Conservation (phyloP, 2,113 vertebrate species). For the Melanerpes formicivorus region DNA sequence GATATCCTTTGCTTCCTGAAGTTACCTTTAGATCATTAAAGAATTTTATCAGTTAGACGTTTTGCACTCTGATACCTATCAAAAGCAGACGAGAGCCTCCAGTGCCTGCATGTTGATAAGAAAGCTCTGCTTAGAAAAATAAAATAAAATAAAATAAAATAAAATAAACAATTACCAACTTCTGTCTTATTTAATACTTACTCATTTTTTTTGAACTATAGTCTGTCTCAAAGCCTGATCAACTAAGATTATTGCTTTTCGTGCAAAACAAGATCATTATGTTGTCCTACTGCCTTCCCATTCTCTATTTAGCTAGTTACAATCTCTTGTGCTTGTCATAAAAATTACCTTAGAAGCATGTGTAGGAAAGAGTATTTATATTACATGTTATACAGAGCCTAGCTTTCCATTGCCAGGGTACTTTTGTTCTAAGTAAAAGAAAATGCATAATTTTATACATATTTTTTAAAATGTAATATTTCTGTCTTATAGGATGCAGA, state of each 20-base stretch:
- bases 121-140: slow-evolving; percentile 34
- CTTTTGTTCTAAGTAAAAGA: background rate
- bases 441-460: background rate
- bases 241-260: slow-evolving; percentile 29
- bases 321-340: background rate
- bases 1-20: slow-evolving; percentile 57
- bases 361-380: background rate
- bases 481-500: background rate
- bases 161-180: slow-evolving; percentile 1
- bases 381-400: background rate
- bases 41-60: slow-evolving; percentile 69
- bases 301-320: background rate
- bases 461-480: background rate
- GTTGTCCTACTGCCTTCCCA: background rate
- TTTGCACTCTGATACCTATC: slow-evolving; percentile 67
- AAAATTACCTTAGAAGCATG: background rate
- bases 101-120: slow-evolving; percentile 50
- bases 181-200: slow-evolving; percentile 47
- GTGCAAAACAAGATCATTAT: slow-evolving; percentile 44
- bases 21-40: slow-evolving; percentile 69
- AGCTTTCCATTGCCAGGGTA: background rate
- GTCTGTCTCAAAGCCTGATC: background rate
- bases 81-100: slow-evolving; percentile 37
- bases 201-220: background rate
- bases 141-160: background rate